phyloP scores from a whole-genome alignment of 2,797 vertebrate genomes.

The Bucorvus abyssinicus region DNA sequence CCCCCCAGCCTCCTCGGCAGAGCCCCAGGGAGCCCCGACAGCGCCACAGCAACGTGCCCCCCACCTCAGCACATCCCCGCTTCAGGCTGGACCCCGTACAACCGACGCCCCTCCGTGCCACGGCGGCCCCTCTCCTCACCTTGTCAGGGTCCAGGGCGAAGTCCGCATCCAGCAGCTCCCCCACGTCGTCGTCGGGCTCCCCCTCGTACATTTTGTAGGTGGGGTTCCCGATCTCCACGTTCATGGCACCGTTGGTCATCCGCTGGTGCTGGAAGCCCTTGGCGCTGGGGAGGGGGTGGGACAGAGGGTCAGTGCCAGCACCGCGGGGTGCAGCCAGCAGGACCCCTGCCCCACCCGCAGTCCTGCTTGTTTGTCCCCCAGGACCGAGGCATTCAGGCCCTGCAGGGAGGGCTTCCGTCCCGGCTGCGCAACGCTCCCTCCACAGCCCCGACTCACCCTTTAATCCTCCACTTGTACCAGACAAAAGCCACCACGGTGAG shows the following conservation, averaged over 20 bases:
- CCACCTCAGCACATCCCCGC: fast-evolving
- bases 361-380: background rate
- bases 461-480: slow-evolving; percentile 91
- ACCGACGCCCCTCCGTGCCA: fast-evolving
- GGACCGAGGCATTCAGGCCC: background rate
- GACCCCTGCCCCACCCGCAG: fast-evolving
- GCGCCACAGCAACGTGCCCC: fast-evolving
- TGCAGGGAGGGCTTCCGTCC: fast-evolving
- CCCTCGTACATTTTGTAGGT: slow-evolving; percentile 96
- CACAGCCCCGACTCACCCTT: slow-evolving; percentile 81
- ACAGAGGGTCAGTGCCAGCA: background rate
- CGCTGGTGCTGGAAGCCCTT: slow-evolving; percentile 96
- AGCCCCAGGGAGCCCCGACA: background rate
- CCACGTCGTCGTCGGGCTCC: slow-evolving; percentile 88
- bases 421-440: background rate
- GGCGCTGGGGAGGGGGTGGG: slow-evolving; percentile 72
- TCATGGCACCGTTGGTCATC: slow-evolving; percentile 94
- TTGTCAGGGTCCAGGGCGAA: slow-evolving; percentile 92
- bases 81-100: fast-evolving
- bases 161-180: slow-evolving; percentile 91
- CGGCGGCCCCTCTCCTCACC: slow-evolving; percentile 59
- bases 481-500: slow-evolving; percentile 81
- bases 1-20: background rate
- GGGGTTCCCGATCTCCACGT: slow-evolving; percentile 93
- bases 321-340: fast-evolving